Evolutionary conservation across 2,113 vertebrate species (phyloP), one percentile per base, ranked within the genome.

Genomic region (Saguinus midas): DNA sequence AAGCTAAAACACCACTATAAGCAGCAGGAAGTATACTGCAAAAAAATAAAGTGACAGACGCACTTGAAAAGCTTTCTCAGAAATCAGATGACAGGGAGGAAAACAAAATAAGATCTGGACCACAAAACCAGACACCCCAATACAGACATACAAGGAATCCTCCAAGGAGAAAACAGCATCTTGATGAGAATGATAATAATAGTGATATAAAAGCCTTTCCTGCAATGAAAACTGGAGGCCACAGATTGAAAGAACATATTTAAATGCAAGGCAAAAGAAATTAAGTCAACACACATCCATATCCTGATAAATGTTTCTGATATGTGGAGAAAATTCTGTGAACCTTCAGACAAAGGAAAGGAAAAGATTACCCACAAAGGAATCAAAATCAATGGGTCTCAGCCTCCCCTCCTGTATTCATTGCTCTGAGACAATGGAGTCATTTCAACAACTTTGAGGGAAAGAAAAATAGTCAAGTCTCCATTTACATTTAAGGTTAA

Each of bases 281-380:
- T 96, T n/a, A 76, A 92, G 90, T 66, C 72, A 87, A 80, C 16
- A 23, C 12, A 52, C 32, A 85, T 16, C 68, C 52, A 58, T 4
- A 85, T 58, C 20, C 32, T 40, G 29, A 61, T 85, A 82, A 40
- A 35, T n/a, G 32, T 66, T 79, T 92, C 40, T 94, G 78, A 68
- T 86, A 90, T 48, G 58, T n/a, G 64, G 68, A 94, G 86, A 95
- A 89, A 86, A 81, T 40, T 89, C 81, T 88, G 70, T 37, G 93
- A 91, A 25, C 18, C 32, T 50, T 68, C 58, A 89, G 61, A 91
- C 8, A n/a, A 68, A 83, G 21, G 43, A 94, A 96, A 82, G 37
- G 57, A 80, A 72, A 93, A 96, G 86, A 88, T 58, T 52, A 45
- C 70, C 61, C 21, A 87, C 75, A 64, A 92, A 96, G 87, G 64